Evolutionary conservation across 1,140 invertebrate genomes (phyloP).

Genomic region (Drosophila setifemur): DNA sequence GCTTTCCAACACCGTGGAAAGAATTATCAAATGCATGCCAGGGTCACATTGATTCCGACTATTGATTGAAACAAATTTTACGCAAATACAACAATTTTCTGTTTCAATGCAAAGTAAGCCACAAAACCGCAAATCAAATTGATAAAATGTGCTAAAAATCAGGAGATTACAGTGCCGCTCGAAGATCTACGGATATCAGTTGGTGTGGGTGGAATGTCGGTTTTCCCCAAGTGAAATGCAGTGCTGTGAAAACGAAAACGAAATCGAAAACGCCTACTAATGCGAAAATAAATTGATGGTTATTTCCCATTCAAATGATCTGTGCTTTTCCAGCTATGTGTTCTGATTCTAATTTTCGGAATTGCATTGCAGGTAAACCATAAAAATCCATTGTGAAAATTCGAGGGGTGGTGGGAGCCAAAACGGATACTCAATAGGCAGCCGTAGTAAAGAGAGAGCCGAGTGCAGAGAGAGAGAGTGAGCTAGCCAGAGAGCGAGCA

Average conservation of each 20-base stretch:
- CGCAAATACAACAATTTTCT: slow-evolving; percentile 49
- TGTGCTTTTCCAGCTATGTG: background rate
- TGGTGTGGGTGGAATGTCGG: background rate
- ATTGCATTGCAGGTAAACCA: slow-evolving; percentile 70
- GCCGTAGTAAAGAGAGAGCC: slow-evolving; percentile 38
- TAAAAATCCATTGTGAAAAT: slow-evolving; percentile 80
- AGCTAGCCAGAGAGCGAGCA: slow-evolving; percentile 40
- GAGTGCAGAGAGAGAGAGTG: background rate
- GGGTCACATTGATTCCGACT: too few species aligned
- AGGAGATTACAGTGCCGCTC: background rate
- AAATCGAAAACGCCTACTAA: slow-evolving; percentile 43
- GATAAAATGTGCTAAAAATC: background rate
- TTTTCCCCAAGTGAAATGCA: background rate
- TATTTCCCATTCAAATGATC: background rate
- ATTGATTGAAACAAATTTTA: slow-evolving; percentile 61
- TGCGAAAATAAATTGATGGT: slow-evolving; percentile 8
- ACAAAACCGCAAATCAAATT: background rate
- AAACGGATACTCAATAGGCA: slow-evolving; percentile 71
- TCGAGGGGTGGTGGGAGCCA: slow-evolving; percentile 77
- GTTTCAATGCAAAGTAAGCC: slow-evolving; percentile 70
- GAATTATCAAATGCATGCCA: too few species aligned
- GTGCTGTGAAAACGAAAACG: background rate
- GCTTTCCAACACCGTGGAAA: too few species aligned
- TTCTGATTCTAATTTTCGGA: slow-evolving; percentile 4
- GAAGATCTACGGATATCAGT: background rate